These are phyloP conservation scores for Cryptops parisi DNA, from an alignment of 2,888 invertebrate genomes.

Conservation along the genomic window DNA sequence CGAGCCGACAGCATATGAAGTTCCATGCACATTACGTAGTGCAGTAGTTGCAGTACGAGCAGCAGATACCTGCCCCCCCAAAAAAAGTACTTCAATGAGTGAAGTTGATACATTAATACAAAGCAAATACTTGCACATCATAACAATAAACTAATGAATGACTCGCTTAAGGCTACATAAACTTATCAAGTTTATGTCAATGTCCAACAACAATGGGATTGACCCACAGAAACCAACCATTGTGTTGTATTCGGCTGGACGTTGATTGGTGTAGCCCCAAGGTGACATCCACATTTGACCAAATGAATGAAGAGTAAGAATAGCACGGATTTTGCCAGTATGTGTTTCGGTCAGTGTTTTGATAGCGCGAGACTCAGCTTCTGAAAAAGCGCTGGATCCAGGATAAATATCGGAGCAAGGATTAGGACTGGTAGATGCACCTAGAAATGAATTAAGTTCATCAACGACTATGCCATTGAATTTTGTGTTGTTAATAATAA, in stretches of 20 bases:
- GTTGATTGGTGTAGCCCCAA: slow-evolving; percentile 1
- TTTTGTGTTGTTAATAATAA: no score
- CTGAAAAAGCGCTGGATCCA: slow-evolving; percentile 12
- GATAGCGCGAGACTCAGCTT: slow-evolving; percentile 13
- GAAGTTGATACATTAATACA: neutral
- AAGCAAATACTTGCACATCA: neutral
- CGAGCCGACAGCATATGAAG: neutral
- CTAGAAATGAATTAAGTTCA: neutral
- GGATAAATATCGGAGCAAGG: slow-evolving; percentile 16
- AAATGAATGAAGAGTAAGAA: slow-evolving; percentile 5
- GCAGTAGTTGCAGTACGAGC: slow-evolving; percentile 1
- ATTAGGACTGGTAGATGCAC: slow-evolving; percentile 10
- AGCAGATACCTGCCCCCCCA: no score
- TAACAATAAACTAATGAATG: neutral
- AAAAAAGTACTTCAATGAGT: no score
- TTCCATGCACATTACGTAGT: neutral
- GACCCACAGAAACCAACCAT: slow-evolving; percentile 11
- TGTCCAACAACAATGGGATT: neutral
- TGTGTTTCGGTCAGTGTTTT: neutral
- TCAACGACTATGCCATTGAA: no score
- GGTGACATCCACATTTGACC: slow-evolving; percentile 12
- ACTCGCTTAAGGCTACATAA: no score
- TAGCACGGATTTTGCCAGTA: neutral
- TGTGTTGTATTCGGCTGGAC: slow-evolving; percentile 1
- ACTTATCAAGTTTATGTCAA: no score